These are phyloP conservation scores for Tiaroga cobitis DNA, from an alignment of 2,797 vertebrate species.

Conservation along the genomic window DNA sequence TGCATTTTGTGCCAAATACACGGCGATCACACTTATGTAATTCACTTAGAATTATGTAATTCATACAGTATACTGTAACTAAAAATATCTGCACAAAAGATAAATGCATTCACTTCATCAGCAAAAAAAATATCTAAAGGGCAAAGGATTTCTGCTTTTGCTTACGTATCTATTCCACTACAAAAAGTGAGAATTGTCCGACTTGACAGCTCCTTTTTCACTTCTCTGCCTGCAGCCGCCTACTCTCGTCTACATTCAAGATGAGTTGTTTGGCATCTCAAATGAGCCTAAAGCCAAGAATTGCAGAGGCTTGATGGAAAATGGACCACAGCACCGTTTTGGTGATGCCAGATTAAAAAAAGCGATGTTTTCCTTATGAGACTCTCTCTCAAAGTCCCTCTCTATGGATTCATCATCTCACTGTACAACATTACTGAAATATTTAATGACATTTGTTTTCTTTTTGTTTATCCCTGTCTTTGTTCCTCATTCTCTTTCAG, in stretches of 20 bases:
- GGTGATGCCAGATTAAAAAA: neutral
- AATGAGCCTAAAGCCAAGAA: conserved; percentile 1
- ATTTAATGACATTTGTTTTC: neutral
- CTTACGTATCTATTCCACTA: conserved; percentile 18
- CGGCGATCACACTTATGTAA: neutral
- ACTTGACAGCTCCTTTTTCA: neutral
- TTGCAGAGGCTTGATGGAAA: neutral
- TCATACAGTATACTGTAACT: neutral
- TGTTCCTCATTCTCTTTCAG: neutral
- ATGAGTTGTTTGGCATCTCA: neutral
- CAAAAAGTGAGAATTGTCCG: neutral
- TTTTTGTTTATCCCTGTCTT: neutral
- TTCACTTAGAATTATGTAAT: conserved; percentile 5
- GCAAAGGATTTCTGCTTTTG: conserved; percentile 19
- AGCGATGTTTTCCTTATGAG: neutral
- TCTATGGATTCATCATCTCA: neutral
- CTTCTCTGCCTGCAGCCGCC: neutral
- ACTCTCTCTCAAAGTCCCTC: neutral
- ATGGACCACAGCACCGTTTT: neutral
- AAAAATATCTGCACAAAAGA: conserved; percentile 8
- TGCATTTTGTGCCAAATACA: neutral
- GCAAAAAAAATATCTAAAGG: neutral
- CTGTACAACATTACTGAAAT: conserved; percentile 10
- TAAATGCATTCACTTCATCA: conserved; percentile 1
- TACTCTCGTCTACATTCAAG: conserved; percentile 8